phyloP scores from a whole-genome alignment of 2,888 invertebrate species.

The Eupithecia centaureata region DNA sequence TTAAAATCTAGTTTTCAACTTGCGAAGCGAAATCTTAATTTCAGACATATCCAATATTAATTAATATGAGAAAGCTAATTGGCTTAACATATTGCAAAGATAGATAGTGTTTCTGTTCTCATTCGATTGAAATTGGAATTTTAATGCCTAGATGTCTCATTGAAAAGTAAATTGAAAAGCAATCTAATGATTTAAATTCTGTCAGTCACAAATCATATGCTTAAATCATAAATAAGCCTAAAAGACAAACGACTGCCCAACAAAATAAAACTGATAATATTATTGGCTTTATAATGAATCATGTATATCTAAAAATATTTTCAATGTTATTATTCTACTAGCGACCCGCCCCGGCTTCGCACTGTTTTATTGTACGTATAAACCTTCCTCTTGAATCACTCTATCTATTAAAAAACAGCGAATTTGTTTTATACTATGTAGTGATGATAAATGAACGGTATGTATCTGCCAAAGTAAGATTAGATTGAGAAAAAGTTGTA shows the following conservation, averaged over 20 bases:
- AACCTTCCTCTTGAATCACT: no score
- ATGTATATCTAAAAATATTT: not conserved
- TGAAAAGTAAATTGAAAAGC: not conserved
- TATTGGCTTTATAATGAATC: not conserved
- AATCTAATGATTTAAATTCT: not conserved
- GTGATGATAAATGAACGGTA: no score
- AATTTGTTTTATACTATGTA: no score
- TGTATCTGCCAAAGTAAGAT: not conserved
- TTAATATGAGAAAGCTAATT: slow-evolving; percentile 32
- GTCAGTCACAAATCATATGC: not conserved
- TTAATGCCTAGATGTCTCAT: not conserved
- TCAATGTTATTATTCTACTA: not conserved
- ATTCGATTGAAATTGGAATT: not conserved
- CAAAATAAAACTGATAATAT: not conserved
- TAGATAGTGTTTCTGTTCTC: slow-evolving; percentile 17
- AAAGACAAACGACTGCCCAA: not conserved
- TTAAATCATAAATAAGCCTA: no score
- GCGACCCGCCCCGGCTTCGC: no score
- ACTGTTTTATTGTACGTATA: no score
- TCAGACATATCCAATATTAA: slow-evolving; percentile 15
- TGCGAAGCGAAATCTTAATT: not conserved
- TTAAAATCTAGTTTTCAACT: not conserved
- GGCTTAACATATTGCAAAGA: slow-evolving; percentile 10
- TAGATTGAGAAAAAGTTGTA: not conserved
- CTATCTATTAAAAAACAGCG: no score